Evolutionary conservation across 1,140 invertebrate species (phyloP), one percentile per base, ranked within the genome.

Genomic region (Nixonia krombeini): DNA sequence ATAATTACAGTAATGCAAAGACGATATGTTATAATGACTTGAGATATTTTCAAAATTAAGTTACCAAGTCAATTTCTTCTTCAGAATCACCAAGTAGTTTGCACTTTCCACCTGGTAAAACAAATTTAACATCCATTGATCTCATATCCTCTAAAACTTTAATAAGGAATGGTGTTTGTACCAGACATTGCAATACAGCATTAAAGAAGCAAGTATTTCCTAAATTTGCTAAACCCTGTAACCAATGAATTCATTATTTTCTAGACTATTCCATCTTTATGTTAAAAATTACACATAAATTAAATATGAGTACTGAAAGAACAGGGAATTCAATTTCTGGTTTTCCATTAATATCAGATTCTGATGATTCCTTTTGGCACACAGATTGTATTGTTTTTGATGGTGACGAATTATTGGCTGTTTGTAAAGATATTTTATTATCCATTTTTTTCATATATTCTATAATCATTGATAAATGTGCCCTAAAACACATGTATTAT

Each of bases 161-260:
- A 25, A 92, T 86, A 33, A 98, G 86, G 79, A 91, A 93, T 13
- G 93, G 92, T 9, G 95, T 96, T 80, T 95, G 94, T 12, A 91
- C 92, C 53, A 98, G 85, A 81, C 92, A 94, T 80, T 99, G 96
- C 86, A 98, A 89, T 2, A 98, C 94, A 29, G 96, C 93, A 87
- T 98, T 98, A 74, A 97, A 97, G 86, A 97, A 99, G 82, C 96
- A 98, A 1, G 96, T 98, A 78, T 98, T 97, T 50, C 96, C 96
- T 79, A 98, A 86, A 88, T 98, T 98, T 26, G 83, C 82, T 41
- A 96, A 83, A 8, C 94, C 94, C 85, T 89, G 55, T 35, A 79
- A 50, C 31, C 26, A 65, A n/a, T n/a, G n/a, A n/a, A n/a, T n/a
- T n/a, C n/a, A n/a, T n/a, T n/a, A n/a, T n/a, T 21, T n/a, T n/a